Conservation (phyloP, 2,113 vertebrate genomes). For the Neolamprologus hecqui region DNA sequence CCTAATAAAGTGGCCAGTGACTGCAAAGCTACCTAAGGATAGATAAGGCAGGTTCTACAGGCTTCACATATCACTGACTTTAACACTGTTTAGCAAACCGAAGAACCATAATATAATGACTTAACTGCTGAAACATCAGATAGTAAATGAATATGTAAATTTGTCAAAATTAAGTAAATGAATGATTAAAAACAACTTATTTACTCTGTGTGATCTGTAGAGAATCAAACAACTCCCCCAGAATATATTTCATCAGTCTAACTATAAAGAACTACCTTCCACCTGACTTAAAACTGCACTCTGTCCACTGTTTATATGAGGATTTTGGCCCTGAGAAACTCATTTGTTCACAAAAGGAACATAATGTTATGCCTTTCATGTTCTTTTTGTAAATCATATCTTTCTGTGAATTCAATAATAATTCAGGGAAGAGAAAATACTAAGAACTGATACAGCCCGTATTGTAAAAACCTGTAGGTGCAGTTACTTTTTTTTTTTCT, state of each 20-base stretch:
- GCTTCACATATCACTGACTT: background rate
- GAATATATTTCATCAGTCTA: background rate
- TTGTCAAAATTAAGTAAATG: background rate
- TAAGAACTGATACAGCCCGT: background rate
- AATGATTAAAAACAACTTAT: background rate
- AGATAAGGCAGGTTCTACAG: background rate
- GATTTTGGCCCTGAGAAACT: background rate
- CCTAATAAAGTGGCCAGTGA: background rate
- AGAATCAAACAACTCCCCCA: background rate
- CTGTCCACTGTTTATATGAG: background rate
- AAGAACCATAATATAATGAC: background rate
- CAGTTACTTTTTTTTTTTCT: background rate
- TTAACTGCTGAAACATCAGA: background rate
- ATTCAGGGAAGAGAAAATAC: background rate
- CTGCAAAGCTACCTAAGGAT: fast-evolving
- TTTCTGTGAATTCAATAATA: background rate
- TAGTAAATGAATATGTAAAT: background rate
- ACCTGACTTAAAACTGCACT: background rate
- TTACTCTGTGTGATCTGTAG: background rate
- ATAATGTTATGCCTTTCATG: background rate
- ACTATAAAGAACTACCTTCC: background rate
- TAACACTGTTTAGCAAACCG: background rate
- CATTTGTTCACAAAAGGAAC: slow-evolving; percentile 25
- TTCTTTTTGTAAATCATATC: slow-evolving; percentile 8
- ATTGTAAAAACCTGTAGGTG: background rate